These are phyloP conservation scores for Anarrhichthys ocellatus DNA, from an alignment of 2,113 vertebrate genomes.

Conservation along the genomic window DNA sequence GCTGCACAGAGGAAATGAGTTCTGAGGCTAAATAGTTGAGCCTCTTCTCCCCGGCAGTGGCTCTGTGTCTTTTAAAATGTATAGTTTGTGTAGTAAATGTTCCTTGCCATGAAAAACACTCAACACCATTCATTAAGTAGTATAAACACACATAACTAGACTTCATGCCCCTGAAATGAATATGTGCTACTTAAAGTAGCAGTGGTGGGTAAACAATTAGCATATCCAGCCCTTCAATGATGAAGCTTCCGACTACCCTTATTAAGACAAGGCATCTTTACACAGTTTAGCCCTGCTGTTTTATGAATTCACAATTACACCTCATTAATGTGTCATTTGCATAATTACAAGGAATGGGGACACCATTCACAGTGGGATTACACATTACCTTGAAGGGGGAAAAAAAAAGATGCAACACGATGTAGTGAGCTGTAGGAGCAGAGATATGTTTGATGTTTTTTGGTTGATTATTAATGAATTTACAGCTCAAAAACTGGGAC, in stretches of 20 bases:
- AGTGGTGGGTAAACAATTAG: constrained; percentile 87
- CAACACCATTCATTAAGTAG: constrained; percentile 70
- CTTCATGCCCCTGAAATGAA: constrained; percentile 76
- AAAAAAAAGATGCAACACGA: constrained; percentile 52
- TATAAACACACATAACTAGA: constrained; percentile 75
- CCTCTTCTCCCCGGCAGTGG: constrained; percentile 21
- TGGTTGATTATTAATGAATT: constrained; percentile 50
- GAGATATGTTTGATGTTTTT: constrained; percentile 51
- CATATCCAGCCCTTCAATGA: constrained; percentile 75
- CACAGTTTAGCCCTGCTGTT: constrained; percentile 85
- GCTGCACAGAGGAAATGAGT: constrained; percentile 31
- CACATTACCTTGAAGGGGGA: constrained; percentile 65
- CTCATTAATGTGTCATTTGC: constrained; percentile 88
- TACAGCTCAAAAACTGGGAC: constrained; percentile 38
- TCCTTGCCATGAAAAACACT: constrained; percentile 65
- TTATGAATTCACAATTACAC: constrained; percentile 87
- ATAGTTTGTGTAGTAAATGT: constrained; percentile 59
- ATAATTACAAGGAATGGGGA: constrained; percentile 87
- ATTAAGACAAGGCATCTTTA: constrained; percentile 82
- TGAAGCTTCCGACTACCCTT: constrained; percentile 76
- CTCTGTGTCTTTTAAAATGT: constrained; percentile 61
- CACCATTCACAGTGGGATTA: constrained; percentile 80
- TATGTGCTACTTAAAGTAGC: constrained; percentile 80
- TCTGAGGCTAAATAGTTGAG: constrained; percentile 34
- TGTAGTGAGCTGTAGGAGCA: constrained; percentile 25